Evolutionary conservation across 2,888 invertebrate species (phyloP), one percentile per base, ranked within the genome.

Genomic region (Aleiodes testaceus): DNA sequence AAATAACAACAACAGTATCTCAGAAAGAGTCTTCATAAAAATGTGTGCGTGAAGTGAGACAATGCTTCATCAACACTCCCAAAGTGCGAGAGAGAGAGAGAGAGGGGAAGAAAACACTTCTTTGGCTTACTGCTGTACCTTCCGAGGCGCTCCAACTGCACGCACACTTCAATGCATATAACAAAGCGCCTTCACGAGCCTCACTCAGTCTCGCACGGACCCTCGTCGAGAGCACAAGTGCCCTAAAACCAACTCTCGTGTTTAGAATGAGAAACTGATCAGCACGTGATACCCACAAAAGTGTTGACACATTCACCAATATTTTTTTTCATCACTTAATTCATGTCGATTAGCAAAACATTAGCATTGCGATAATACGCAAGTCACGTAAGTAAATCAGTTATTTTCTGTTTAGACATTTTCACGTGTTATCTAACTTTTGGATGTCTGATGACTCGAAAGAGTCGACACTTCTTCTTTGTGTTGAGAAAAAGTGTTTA

Each of bases 101-200:
- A 36, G 36, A 36, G 36, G 6, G 36, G 36, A 36, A 36, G 36
- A 11, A 9, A 9, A 55, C 59, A 53, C 26, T 59, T 59, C 16
- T 55, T 30, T 55, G 55, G 55, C 55, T 55, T 30, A 55, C 55
- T 59, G 59, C 18, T 59, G 59, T 42, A 59, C 42, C 59, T 36
- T 9, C 16, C 16, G 59, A 59, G 59, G 59, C 59, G 16, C 42
- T 55, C 30, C 16, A 49, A 55, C 30, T 59, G 36, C 42, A 20
- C 52, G 52, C 20, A 22, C 9, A 47, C 47, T 16, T n/a, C 4
- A n/a, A 49, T 49, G 16, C 49, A 49, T 9, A 20, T 18, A 49
- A 14, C 49, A 9, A 20, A 49, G 49, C 20, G 49, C 16, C 18
- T 20, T 49, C 11, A 16, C 9, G 14, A 59, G 30, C 22, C 22